Base-by-base conservation (phyloP, 2,113 vertebrate species). In the Mohoua ochrocephala region DNA sequence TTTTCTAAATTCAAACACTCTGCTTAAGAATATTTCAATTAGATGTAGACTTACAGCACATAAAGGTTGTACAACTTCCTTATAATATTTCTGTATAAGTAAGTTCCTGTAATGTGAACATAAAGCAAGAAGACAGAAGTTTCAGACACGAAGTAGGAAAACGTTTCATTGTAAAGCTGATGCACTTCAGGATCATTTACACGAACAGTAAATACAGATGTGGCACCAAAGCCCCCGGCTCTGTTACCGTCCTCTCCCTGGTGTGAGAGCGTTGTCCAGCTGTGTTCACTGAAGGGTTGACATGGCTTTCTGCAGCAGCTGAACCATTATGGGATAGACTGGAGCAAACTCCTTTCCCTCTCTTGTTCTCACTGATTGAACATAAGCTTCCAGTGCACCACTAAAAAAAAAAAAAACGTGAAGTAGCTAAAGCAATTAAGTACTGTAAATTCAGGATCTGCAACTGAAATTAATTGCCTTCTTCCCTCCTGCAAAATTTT, bases 271-370 rank as follows among this genome's bases (percentile, higher is more conserved):
- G 2, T 10, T n/a, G 30, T 57, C 47, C 57, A 39, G 0, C 3
- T 17, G 4, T 2, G 3, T 4, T 90, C 97, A 97, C 96, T 98
- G 98, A 33, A 97, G 88, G 18, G 95, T 10, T 2, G 97, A 97
- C 96, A 98, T 97, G 3, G 99, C 99, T 91, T 97, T 99, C 90
- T 99, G 99, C 76, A 99, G 97, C 91, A 99, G 97, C 93, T 99
- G 99, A 70, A 99, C 91, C 99, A 99, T 99, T 77, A 99, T 98
- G 88, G 99, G 99, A 91, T 99, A 99, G 78, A 99, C 98, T 1
- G 99, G 98, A 18, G 99, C 98, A 85, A 99, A 99, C 96, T 99
- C 99, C 96, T 99, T 99, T 50, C 98, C 99, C 92, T 99, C 99
- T 92, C 99, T 98, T 2, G 98, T 97, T 97, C 98, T 98, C n/a